Evolutionary conservation across 2,888 invertebrate genomes (phyloP).

Genomic region (Epinotia bilunana): DNA sequence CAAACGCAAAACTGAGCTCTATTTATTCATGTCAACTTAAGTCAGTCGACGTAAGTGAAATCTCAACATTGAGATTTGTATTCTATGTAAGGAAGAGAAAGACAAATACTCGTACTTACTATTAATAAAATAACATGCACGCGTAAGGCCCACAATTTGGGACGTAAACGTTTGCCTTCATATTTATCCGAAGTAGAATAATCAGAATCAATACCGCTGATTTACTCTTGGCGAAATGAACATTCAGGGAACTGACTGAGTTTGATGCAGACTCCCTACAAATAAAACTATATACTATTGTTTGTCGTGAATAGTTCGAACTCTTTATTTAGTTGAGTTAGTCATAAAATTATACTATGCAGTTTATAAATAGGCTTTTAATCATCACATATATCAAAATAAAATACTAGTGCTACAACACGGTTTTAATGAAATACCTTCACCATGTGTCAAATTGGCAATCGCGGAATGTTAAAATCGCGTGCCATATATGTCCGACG

Average conservation of each 20-base stretch:
- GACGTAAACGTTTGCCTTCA: neutral
- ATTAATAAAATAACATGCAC: neutral
- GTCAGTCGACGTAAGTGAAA: neutral
- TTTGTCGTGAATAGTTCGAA: neutral
- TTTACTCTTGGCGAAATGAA: constrained; percentile 6
- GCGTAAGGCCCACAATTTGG: neutral
- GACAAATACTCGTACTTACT: neutral
- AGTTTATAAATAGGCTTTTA: neutral
- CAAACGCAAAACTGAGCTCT: neutral
- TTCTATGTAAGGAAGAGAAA: neutral
- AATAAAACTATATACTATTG: neutral
- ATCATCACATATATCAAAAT: neutral
- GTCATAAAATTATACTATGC: no score
- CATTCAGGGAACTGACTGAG: neutral
- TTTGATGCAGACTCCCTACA: constrained; percentile 6
- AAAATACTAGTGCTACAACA: neutral
- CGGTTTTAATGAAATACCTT: neutral
- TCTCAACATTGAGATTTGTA: neutral
- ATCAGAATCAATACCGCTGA: constrained; percentile 13
- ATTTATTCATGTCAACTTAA: neutral
- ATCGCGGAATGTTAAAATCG: constrained; percentile 29
- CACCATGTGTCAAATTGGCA: neutral
- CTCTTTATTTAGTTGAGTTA: neutral
- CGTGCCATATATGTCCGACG: constrained; percentile 40
- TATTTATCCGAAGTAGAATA: neutral